Evolutionary conservation across 2,113 vertebrate genomes (phyloP).

Genomic region (Procavia capensis): DNA sequence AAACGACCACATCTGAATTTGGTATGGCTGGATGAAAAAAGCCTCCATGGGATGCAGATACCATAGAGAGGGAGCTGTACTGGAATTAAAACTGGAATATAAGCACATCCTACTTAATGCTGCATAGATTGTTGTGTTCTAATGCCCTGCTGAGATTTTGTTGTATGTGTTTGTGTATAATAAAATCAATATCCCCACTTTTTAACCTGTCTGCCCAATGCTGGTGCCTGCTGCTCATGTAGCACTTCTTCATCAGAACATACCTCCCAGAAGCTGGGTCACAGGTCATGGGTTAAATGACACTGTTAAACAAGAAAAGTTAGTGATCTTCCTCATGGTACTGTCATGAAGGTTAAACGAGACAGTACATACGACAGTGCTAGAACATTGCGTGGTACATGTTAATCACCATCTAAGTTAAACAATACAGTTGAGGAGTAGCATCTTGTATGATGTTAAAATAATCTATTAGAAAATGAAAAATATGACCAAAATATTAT

Average conservation of each 20-base stretch:
- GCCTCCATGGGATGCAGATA: not conserved
- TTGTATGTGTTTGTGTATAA: too few species aligned
- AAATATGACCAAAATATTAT: not conserved
- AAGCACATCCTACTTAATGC: not conserved
- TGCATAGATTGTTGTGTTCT: not conserved
- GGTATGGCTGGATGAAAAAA: not conserved
- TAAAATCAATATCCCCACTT: too few species aligned
- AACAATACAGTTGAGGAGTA: not conserved
- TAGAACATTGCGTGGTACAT: not conserved
- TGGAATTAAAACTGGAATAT: not conserved
- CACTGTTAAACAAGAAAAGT: not conserved
- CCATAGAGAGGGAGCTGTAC: not conserved
- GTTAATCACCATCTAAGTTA: not conserved
- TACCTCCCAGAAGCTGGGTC: too few species aligned
- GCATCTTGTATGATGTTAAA: not conserved
- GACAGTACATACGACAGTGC: not conserved
- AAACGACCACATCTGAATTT: not conserved
- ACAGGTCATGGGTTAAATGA: too few species aligned
- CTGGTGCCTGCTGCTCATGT: too few species aligned
- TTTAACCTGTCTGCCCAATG: too few species aligned
- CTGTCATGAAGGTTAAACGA: not conserved
- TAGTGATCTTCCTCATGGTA: not conserved
- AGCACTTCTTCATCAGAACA: too few species aligned
- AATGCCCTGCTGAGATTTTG: not conserved
- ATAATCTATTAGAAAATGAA: not conserved